Base-by-base conservation (phyloP, 2,797 vertebrate species). In the Hyperoplus lanceolatus region DNA sequence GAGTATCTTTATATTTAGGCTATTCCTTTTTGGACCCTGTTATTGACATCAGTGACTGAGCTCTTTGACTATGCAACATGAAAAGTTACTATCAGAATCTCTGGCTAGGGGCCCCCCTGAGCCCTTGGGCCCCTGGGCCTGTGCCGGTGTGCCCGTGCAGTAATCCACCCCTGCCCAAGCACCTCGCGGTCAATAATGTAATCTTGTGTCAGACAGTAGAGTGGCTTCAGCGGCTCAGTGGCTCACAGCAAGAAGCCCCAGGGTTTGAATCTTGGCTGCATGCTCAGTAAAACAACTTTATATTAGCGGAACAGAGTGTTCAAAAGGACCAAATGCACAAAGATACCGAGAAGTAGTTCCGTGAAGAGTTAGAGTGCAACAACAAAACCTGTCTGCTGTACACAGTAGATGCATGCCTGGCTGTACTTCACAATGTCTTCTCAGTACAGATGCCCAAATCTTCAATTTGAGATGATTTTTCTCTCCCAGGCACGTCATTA, bases 131-230 rank as follows among this genome's bases (percentile, higher is more conserved):
- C 21, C 21, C 21, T 21, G 21, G 21, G 21, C 21, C 21, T 21
- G 21, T 21, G 21, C 21, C 21, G 1, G 21, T 21, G 21, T 21
- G 21, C 21, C 21, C 21, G 21, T 21, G 21, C 21, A 21, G 21
- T 21, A 21, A 21, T 21, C 21, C 21, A 21, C 21, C 21, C 21
- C 21, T 21, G 21, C 29, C 43, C 14, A 53, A 79, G 68, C 55
- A 13, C 43, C 39, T 62, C 1, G 5, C 46, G 60, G 48, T 70
- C 75, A 56, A 55, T 66, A 67, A 57, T 50, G 63, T 76, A 50
- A 73, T 70, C 60, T 46, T 54, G 56, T 81, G 79, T 57, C 63
- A 53, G 56, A 43, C 48, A 45, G 59, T 36, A 48, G 58, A 58
- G 73, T 42, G 65, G 49, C 65, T 70, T 29, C 36, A 62, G 36